These are phyloP conservation scores for Drosophila kanapiae DNA, from an alignment of 1,140 invertebrate species.

Conservation along the genomic window DNA sequence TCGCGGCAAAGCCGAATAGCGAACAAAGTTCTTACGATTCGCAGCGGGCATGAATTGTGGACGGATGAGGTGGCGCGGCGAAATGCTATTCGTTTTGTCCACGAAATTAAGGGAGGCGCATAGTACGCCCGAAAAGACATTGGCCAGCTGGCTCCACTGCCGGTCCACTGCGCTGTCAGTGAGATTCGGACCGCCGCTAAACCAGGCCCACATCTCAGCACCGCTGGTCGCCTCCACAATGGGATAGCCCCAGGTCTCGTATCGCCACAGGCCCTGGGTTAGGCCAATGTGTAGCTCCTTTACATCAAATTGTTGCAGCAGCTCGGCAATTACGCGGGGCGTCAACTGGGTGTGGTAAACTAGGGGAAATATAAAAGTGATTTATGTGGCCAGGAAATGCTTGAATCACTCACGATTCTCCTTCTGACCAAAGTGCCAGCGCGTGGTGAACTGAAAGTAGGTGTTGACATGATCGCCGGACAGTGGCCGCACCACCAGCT, in stretches of 20 bases:
- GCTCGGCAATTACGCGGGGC: slow-evolving; percentile 95
- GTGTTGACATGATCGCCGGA: slow-evolving; percentile 92
- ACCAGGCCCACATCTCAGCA: slow-evolving; percentile 97
- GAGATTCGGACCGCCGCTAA: slow-evolving; percentile 86
- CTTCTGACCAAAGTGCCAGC: slow-evolving; percentile 88
- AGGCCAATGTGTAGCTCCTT: slow-evolving; percentile 96
- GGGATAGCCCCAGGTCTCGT: slow-evolving; percentile 97
- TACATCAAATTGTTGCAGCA: slow-evolving; percentile 93
- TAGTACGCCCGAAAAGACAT: slow-evolving; percentile 95
- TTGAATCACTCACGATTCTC: slow-evolving; percentile 86
- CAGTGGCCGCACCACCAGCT: slow-evolving; percentile 92
- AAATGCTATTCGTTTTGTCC: slow-evolving; percentile 94
- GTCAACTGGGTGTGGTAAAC: slow-evolving; percentile 94
- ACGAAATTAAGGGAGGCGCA: slow-evolving; percentile 99
- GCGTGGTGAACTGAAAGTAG: slow-evolving; percentile 94
- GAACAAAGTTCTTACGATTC: slow-evolving; percentile 85
- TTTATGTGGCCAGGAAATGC: background rate
- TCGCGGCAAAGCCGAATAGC: slow-evolving; percentile 94
- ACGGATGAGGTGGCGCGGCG: slow-evolving; percentile 93
- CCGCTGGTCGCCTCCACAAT: slow-evolving; percentile 94
- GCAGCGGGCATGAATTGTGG: slow-evolving; percentile 87
- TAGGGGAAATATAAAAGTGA: slow-evolving; percentile 62
- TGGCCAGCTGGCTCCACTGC: slow-evolving; percentile 95
- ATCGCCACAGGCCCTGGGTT: slow-evolving; percentile 96
- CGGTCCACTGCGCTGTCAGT: slow-evolving; percentile 89